Evolutionary conservation across 2,888 invertebrate genomes (phyloP), one percentile per base, ranked within the genome.

Genomic region (Rhorus exstirpatorius): DNA sequence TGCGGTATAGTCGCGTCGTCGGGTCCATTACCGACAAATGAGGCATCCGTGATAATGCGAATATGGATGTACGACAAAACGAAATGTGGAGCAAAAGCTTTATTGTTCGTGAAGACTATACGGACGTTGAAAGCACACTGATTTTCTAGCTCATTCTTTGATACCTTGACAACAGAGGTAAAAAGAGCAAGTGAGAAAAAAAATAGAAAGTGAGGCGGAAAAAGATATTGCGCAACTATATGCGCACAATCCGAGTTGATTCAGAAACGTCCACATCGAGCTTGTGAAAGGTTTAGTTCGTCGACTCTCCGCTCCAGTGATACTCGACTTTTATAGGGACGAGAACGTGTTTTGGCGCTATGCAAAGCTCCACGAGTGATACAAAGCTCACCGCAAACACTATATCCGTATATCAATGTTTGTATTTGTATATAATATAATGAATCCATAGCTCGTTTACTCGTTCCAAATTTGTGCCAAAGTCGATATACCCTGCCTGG

Each of bases 21-120:
- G 17, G 38, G 86, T 86, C 87, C 87, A 88, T 89, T 90, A 89
- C 88, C 86, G 85, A 83, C 86, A 85, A 88, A 86, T 87, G 86
- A 86, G 85, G 86, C 85, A 77, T 86, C 83, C 85, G 81, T 79
- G 68, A 84, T 84, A 88, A 87, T 87, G 87, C 65, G 83, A 88
- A 87, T 87, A 87, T 61, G 71, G 35, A 67, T 67, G 53, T 26
- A 55, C 24, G 61, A 44, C 65, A 87, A 87, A 86, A 83, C 81
- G 76, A 86, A 88, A 86, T 83, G 87, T 84, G 80, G 79, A 82
- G 81, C 86, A 86, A 78, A 75, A 86, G 87, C 84, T 90, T 89
- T 90, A 90, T 90, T 89, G 89, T 90, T 88, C 88, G 85, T 86
- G 49, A 82, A 86, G 88, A 89, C 88, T n/a, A n/a, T 87, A 83